Evolutionary conservation across 1,140 invertebrate species (phyloP).

Genomic region (Himalopsyche phryganea): DNA sequence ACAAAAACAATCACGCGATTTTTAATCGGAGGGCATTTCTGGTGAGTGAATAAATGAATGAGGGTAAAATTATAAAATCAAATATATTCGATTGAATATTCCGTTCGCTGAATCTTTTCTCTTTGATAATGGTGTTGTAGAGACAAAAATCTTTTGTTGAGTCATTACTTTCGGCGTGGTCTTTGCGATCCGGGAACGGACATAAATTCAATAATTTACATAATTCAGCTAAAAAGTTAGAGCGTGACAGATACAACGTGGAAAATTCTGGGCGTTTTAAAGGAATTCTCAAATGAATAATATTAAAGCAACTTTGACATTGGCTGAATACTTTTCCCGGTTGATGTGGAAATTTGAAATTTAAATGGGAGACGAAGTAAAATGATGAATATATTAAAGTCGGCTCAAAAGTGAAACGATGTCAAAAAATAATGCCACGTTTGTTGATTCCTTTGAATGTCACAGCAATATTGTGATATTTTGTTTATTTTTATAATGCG

Average conservation of each 20-base stretch:
- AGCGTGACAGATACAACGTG: slow-evolving; percentile 11
- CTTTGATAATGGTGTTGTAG: not conserved
- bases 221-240: slow-evolving; percentile 18
- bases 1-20: too few species aligned
- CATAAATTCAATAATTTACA: slow-evolving; percentile 27
- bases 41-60: too few species aligned
- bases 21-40: too few species aligned
- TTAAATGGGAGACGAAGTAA: slow-evolving; percentile 28
- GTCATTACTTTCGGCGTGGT: slow-evolving; percentile 10
- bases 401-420: slow-evolving; percentile 6
- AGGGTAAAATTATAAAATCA: too few species aligned
- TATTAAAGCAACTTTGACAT: slow-evolving; percentile 33
- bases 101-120: too few species aligned
- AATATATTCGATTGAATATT: too few species aligned
- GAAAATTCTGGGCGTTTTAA: slow-evolving; percentile 19
- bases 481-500: too few species aligned
- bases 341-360: slow-evolving; percentile 32
- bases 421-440: slow-evolving; percentile 12
- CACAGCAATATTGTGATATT: not conserved
- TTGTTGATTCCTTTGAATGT: slow-evolving; percentile 14
- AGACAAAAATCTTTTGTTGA: not conserved
- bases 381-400: slow-evolving; percentile 22
- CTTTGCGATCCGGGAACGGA: slow-evolving; percentile 14
- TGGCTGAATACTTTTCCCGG: slow-evolving; percentile 30
- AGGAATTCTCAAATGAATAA: slow-evolving; percentile 33